Percentiles rank a stretch among this genome's conserved stretches.
phyloP scores from a whole-genome alignment of 2,888 invertebrate genomes.

The Chalcis sispes region DNA sequence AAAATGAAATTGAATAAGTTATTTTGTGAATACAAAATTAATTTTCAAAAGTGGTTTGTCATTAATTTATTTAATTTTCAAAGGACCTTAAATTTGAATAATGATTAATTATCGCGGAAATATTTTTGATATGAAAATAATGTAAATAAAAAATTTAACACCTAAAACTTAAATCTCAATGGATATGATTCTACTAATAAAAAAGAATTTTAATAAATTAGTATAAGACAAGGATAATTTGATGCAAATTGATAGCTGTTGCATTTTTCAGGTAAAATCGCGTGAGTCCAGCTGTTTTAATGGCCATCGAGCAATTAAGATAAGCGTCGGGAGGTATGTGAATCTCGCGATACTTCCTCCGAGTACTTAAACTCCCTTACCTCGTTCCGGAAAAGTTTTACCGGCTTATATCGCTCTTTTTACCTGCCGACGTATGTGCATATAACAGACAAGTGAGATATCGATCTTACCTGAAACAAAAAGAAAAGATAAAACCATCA shows the following conservation, averaged over 20 bases:
- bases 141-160: too few species aligned
- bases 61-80: too few species aligned
- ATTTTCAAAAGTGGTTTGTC: too few species aligned
- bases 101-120: too few species aligned
- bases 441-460: neutral
- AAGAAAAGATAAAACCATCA: neutral
- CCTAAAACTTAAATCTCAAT: too few species aligned
- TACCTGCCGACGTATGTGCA: neutral
- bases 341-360: conserved; percentile 42
- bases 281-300: conserved; percentile 65
- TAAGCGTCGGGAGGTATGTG: conserved; percentile 53
- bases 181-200: conserved; percentile 1
- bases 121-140: too few species aligned
- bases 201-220: neutral
- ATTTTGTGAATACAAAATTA: too few species aligned
- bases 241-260: conserved; percentile 45
- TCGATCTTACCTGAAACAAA: conserved; percentile 31
- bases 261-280: conserved; percentile 55
- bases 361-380: conserved; percentile 42
- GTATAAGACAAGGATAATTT: conserved; percentile 33
- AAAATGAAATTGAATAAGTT: too few species aligned
- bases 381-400: conserved; percentile 42
- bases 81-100: too few species aligned
- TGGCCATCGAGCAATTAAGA: conserved; percentile 65
- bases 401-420: conserved; percentile 12